phyloP scores from a whole-genome alignment of 2,797 vertebrate species.

The Xenentodon cancila region DNA sequence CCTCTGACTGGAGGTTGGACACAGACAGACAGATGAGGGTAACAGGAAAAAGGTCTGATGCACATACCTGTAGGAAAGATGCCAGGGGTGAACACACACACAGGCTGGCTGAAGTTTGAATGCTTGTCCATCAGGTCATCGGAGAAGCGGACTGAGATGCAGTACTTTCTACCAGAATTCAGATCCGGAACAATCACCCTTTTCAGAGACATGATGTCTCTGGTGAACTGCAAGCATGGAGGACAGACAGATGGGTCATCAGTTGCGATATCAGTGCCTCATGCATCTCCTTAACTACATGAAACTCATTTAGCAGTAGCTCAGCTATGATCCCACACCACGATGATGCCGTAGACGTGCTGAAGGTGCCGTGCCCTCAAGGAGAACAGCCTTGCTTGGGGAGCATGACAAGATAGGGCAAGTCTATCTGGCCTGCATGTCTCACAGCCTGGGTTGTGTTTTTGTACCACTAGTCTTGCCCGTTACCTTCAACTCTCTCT shows the following conservation, averaged over 20 bases:
- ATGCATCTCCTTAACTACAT: neutral
- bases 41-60: neutral
- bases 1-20: too few species aligned
- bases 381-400: too few species aligned
- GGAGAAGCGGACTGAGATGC: conserved; percentile 46
- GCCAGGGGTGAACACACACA: conserved; percentile 18
- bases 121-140: accelerated
- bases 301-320: neutral
- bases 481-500: too few species aligned
- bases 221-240: conserved; percentile 9
- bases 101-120: conserved; percentile 43
- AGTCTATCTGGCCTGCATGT: too few species aligned
- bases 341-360: too few species aligned
- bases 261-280: neutral
- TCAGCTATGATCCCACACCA: too few species aligned
- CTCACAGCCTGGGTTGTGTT: too few species aligned
- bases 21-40: neutral
- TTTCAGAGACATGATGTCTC: accelerated
- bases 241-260: neutral
- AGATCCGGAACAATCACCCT: neutral
- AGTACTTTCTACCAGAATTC: conserved; percentile 38
- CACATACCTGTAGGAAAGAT: conserved; percentile 35
- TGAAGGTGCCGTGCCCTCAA: too few species aligned
- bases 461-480: too few species aligned
- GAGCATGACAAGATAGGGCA: too few species aligned